phyloP scores from a whole-genome alignment of 1,140 invertebrate genomes.

The Drosophila pseudoobscura region DNA sequence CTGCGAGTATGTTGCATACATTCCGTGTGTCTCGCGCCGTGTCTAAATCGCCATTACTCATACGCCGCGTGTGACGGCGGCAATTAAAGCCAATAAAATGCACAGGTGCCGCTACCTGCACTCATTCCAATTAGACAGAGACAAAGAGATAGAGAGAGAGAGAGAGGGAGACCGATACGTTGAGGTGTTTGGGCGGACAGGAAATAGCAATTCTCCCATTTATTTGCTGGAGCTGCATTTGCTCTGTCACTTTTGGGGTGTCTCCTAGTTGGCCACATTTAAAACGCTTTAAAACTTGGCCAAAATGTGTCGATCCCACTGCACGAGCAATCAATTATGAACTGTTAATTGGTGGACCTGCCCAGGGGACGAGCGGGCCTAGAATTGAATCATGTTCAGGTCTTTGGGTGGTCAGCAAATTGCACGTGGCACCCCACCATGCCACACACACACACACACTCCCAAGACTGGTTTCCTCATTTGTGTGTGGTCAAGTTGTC shows the following conservation, averaged over 20 bases:
- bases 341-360: constrained; percentile 52
- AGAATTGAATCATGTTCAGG: constrained; percentile 64
- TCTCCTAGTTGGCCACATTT: constrained; percentile 8
- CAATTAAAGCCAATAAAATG: constrained; percentile 63
- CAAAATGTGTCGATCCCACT: neutral
- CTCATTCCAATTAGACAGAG: constrained; percentile 50
- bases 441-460: constrained; percentile 15
- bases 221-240: constrained; percentile 14
- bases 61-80: constrained; percentile 51
- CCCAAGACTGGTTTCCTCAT: constrained; percentile 8
- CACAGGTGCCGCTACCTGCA: constrained; percentile 55
- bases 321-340: constrained; percentile 58
- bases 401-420: constrained; percentile 41
- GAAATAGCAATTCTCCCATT: constrained; percentile 19
- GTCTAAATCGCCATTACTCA: constrained; percentile 62
- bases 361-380: constrained; percentile 19
- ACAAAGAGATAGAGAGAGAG: neutral
- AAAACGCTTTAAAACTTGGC: constrained; percentile 5
- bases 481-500: constrained; percentile 55
- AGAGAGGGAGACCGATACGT: too few relatives aligned
- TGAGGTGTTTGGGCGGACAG: neutral
- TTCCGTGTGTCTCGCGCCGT: constrained; percentile 5
- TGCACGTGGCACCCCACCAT: constrained; percentile 30
- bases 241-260: constrained; percentile 1
- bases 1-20: constrained; percentile 17